Conservation (phyloP, 2,797 vertebrate species). For the Pachyuromys duprasi region DNA sequence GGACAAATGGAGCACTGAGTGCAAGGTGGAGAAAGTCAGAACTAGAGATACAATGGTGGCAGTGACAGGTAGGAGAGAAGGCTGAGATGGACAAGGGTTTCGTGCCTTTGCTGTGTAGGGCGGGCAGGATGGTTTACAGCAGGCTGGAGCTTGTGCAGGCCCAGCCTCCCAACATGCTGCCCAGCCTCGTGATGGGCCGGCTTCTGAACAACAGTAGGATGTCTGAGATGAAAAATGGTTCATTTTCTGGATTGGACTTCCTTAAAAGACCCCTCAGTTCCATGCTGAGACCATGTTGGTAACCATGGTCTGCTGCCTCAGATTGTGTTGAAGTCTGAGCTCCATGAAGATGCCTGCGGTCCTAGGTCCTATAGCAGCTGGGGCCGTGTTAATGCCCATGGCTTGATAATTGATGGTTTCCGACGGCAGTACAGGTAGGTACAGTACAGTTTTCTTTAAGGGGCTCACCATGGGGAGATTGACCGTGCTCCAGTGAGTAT, state of each 20-base stretch:
- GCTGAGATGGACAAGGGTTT: background rate
- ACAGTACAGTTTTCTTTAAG: background rate
- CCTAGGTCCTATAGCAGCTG: background rate
- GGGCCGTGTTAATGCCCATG: background rate
- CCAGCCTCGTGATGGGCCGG: background rate
- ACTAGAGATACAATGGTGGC: background rate
- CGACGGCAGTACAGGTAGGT: background rate
- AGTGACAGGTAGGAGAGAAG: background rate
- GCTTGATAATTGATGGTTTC: too few species aligned
- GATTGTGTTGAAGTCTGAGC: background rate
- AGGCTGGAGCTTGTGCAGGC: background rate
- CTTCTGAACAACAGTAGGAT: background rate
- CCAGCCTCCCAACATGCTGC: background rate
- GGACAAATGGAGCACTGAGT: background rate
- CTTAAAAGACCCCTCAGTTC: too few species aligned
- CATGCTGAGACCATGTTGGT: too few species aligned
- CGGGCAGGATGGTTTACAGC: rapidly evolving
- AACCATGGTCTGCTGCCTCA: background rate
- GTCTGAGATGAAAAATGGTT: background rate
- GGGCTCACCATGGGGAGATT: background rate
- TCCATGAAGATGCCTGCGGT: background rate
- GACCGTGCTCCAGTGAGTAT: background rate
- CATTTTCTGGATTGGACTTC: background rate
- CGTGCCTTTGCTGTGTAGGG: background rate
- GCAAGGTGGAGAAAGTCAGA: background rate